Evolutionary conservation across 2,888 invertebrate species (phyloP), one percentile per base, ranked within the genome.

Genomic region (Nemotelus nigrinus): DNA sequence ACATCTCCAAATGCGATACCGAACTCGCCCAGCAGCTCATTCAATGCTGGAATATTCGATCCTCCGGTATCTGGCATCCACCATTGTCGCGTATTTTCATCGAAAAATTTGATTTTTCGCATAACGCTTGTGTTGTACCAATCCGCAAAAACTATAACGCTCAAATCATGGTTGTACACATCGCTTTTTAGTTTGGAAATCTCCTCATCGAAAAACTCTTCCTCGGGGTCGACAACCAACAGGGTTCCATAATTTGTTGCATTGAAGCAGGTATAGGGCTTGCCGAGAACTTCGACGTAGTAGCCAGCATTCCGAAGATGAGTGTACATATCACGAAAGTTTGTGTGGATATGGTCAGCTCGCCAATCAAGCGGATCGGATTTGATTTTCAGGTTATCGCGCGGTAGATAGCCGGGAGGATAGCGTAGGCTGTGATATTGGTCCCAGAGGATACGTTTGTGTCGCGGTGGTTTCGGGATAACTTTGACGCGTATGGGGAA

Each of bases 281-380:
- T 84, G 87, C 94, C 93, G 82, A 98, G 89, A n/a, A 98, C 96
- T 89, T 99, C 98, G 3, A 98, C 87, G 85, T 96, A 98, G 88
- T 96, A 98, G 0, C 98, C 98, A 81, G 93, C 92, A 83, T 93
- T 95, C 72, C 98, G 90, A 78, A 99, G 89, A 86, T 97, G 93
- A 81, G 96, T 94, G 86, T 98, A 99, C 93, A 97, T 94, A 82
- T 97, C 97, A 79, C 94, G 93, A 86, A 98, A 98, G 88, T 98
- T 98, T 0, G 98, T 98, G 86, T 98, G 98, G 80, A 98, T 93
- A 84, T 98, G 98, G 88, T 99, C 98, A 0, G 96, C 97, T 85
- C 97, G 96, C 98, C 98, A 98, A 88, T 98, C 98, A 0, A 98
- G 89, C 0, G 98, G 98, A 88, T 98, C 97, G 83, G 95, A 95